Conservation (phyloP, 1,140 invertebrate genomes). For the Drosophila auraria region DNA sequence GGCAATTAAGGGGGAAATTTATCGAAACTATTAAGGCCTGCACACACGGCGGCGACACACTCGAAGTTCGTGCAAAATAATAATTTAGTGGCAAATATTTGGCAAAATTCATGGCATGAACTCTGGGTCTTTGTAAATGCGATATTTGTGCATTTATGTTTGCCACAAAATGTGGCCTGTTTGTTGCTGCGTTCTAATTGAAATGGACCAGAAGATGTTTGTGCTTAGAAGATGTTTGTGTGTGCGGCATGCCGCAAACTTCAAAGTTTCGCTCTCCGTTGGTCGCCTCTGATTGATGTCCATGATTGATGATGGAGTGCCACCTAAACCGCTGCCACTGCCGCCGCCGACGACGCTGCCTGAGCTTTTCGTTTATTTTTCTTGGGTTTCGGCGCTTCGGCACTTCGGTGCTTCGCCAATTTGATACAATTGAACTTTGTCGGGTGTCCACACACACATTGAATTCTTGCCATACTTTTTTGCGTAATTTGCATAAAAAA, state of each 20-base stretch:
- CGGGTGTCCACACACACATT: slow-evolving; percentile 15
- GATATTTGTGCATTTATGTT: slow-evolving; percentile 24
- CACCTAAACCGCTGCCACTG: slow-evolving; percentile 15
- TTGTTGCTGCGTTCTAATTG: slow-evolving; percentile 51
- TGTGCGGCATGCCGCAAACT: slow-evolving; percentile 45
- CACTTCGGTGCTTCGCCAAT: slow-evolving; percentile 44
- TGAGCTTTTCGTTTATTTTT: slow-evolving; percentile 32
- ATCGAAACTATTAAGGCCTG: slow-evolving; percentile 10
- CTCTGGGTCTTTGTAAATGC: background rate
- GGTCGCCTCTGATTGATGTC: slow-evolving; percentile 71
- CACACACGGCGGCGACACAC: slow-evolving; percentile 1
- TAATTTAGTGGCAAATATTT: slow-evolving; percentile 8
- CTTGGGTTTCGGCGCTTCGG: slow-evolving; percentile 1
- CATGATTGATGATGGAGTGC: slow-evolving; percentile 75
- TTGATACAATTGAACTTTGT: slow-evolving; percentile 81
- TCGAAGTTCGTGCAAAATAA: slow-evolving; percentile 9
- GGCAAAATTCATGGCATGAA: slow-evolving; percentile 1
- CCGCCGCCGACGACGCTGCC: background rate
- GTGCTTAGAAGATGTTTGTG: slow-evolving; percentile 17
- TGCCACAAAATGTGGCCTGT: slow-evolving; percentile 30
- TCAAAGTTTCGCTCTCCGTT: slow-evolving; percentile 33
- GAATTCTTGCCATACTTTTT: slow-evolving; percentile 34
- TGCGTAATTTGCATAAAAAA: slow-evolving; percentile 55
- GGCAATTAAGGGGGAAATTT: slow-evolving; percentile 7
- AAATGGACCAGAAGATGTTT: slow-evolving; percentile 76